phyloP scores from a whole-genome alignment of 2,113 vertebrate species.

The Canis aureus region DNA sequence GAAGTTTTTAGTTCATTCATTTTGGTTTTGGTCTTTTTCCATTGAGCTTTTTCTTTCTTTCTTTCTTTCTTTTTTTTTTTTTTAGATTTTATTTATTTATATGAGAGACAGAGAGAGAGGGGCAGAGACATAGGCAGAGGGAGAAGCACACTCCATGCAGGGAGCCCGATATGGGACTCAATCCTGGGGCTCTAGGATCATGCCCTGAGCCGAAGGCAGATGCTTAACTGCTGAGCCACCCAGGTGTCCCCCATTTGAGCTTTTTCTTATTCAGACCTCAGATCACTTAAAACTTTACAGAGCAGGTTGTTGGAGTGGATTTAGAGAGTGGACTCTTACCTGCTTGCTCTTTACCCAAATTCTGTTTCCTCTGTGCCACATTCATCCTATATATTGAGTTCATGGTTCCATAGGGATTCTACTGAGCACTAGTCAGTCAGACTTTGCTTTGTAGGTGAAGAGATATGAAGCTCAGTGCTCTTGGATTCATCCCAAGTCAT shows the following conservation, averaged over 20 bases:
- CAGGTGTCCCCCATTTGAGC: no score
- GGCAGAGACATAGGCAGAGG: no score
- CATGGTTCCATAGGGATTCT: not conserved
- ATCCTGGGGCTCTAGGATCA: no score
- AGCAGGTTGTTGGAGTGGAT: not conserved
- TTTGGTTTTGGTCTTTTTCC: not conserved
- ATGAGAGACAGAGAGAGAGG: no score
- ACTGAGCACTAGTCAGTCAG: not conserved
- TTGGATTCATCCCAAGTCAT: not conserved
- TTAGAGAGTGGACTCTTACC: not conserved
- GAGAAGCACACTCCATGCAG: no score
- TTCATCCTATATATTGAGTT: not conserved
- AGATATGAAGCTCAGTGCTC: not conserved
- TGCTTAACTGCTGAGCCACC: no score
- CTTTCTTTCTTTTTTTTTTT: not conserved
- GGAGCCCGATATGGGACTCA: no score
- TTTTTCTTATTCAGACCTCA: not conserved
- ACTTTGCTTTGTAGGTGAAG: not conserved
- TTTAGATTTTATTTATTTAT: no score
- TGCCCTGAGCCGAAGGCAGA: no score
- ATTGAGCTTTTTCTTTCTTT: not conserved
- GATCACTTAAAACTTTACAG: not conserved
- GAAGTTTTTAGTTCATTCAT: conserved; percentile 32
- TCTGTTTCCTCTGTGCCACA: not conserved
- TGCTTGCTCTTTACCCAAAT: not conserved